Percentiles rank a stretch among this genome's conserved stretches.
Evolutionary conservation across 2,888 invertebrate species (phyloP).

Genomic region (Hoplodrina ambigua): DNA sequence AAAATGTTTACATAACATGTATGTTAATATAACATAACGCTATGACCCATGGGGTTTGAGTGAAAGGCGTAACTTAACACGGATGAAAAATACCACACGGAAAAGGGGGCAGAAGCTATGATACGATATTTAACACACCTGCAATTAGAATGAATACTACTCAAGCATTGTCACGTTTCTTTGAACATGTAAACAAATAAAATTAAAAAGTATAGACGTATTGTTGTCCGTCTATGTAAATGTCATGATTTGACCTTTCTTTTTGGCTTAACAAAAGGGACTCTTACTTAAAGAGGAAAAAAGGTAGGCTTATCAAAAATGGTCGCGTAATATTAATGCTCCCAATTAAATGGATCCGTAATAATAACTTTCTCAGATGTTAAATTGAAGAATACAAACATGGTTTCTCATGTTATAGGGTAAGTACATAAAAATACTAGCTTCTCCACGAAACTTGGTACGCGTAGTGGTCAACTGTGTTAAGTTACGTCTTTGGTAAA

Average conservation of each 20-base stretch:
- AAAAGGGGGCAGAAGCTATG: too few species aligned
- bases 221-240: slow-evolving; percentile 1
- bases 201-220: neutral
- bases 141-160: too few species aligned
- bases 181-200: neutral
- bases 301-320: slow-evolving; percentile 2
- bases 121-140: too few species aligned
- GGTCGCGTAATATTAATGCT: neutral
- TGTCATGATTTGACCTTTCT: slow-evolving; percentile 13
- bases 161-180: slow-evolving; percentile 8
- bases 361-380: neutral
- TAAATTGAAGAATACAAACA: slow-evolving; percentile 4
- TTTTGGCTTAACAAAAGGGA: slow-evolving; percentile 10
- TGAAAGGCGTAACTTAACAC: too few species aligned
- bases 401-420: neutral
- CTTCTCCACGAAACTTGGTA: too few species aligned
- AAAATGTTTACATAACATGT: too few species aligned
- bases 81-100: too few species aligned
- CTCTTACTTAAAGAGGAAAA: slow-evolving; percentile 14
- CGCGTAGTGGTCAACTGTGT: too few species aligned
- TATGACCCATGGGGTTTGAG: too few species aligned
- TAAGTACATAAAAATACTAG: neutral
- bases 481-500: too few species aligned
- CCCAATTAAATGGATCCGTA: slow-evolving; percentile 2
- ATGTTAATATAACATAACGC: too few species aligned